Evolutionary conservation across 2,888 invertebrate genomes (phyloP).

Genomic region (Sinodicranocentrus sp.): DNA sequence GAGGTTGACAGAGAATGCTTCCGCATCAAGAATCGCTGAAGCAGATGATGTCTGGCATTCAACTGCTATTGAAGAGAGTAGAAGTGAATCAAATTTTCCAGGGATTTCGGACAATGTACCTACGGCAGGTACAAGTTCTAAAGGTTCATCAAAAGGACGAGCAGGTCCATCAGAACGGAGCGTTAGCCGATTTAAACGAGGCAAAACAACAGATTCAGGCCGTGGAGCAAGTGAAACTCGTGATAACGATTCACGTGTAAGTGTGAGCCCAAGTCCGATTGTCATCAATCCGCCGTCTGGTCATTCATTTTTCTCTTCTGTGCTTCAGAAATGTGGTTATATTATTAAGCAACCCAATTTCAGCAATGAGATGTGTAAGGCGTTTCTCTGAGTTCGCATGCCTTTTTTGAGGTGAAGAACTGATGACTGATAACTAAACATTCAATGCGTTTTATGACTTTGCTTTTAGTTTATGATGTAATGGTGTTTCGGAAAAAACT

Average conservation of each 20-base stretch:
- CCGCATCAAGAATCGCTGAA: slow-evolving; percentile 23
- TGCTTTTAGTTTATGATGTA: slow-evolving; percentile 48
- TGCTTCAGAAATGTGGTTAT: slow-evolving; percentile 64
- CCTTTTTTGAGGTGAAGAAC: too few species aligned
- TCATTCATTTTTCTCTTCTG: slow-evolving; percentile 53
- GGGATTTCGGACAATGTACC: too few species aligned
- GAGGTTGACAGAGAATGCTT: slow-evolving; percentile 40
- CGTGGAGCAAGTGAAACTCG: too few species aligned
- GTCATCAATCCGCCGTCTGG: slow-evolving; percentile 67
- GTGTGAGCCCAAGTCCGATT: slow-evolving; percentile 15
- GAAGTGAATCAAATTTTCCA: too few species aligned
- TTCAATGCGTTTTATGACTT: slow-evolving; percentile 6
- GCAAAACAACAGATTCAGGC: too few species aligned
- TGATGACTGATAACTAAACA: slow-evolving; percentile 12
- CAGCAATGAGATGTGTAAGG: slow-evolving; percentile 65
- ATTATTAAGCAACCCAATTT: slow-evolving; percentile 48
- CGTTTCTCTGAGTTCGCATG: not conserved
- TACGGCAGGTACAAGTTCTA: too few species aligned
- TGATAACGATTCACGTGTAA: too few species aligned
- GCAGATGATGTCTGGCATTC: slow-evolving; percentile 63
- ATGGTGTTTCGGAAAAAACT: slow-evolving; percentile 64
- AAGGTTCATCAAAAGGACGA: too few species aligned
- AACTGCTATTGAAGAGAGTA: slow-evolving; percentile 44
- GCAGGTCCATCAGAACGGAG: too few species aligned
- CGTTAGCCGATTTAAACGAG: too few species aligned